Conservation (phyloP, 1,140 invertebrate genomes). For the Neuroterus valhalla region DNA sequence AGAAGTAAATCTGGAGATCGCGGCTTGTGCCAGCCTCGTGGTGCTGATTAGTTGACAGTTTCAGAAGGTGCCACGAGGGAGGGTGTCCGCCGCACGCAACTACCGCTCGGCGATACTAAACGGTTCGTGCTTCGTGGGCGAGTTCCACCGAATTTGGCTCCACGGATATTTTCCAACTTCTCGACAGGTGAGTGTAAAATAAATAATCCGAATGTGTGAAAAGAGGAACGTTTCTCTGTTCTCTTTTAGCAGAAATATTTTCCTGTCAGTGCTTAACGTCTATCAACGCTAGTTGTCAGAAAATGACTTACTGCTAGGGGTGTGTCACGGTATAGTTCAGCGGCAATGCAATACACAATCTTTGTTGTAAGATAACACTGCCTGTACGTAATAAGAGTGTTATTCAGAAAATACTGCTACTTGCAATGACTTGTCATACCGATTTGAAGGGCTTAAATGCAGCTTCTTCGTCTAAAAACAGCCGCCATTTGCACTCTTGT, state of each 20-base stretch:
- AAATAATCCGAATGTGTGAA: neutral
- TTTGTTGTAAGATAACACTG: neutral
- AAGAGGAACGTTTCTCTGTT: neutral
- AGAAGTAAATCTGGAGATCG: neutral
- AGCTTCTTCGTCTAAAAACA: neutral
- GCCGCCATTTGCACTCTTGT: neutral
- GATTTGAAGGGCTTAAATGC: neutral
- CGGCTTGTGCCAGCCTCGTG: conserved; percentile 42
- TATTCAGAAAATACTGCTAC: neutral
- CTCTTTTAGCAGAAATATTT: neutral
- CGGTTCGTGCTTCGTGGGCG: conserved; percentile 5
- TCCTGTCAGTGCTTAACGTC: neutral
- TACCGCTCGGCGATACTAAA: conserved; percentile 33
- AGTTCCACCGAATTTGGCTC: conserved; percentile 19
- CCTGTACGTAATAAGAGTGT: neutral
- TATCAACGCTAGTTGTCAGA: conserved; percentile 1
- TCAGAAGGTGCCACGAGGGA: conserved; percentile 52
- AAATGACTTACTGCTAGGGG: conserved; percentile 35
- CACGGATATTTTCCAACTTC: conserved; percentile 1
- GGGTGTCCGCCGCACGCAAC: conserved; percentile 40
- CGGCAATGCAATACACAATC: conserved; percentile 30
- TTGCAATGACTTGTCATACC: neutral
- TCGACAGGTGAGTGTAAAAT: conserved; percentile 23
- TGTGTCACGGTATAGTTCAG: conserved; percentile 34
- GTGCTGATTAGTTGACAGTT: conserved; percentile 47